Evolutionary conservation across 2,888 invertebrate genomes (phyloP), one percentile per base, ranked within the genome.

Genomic region (Clivina fossor): DNA sequence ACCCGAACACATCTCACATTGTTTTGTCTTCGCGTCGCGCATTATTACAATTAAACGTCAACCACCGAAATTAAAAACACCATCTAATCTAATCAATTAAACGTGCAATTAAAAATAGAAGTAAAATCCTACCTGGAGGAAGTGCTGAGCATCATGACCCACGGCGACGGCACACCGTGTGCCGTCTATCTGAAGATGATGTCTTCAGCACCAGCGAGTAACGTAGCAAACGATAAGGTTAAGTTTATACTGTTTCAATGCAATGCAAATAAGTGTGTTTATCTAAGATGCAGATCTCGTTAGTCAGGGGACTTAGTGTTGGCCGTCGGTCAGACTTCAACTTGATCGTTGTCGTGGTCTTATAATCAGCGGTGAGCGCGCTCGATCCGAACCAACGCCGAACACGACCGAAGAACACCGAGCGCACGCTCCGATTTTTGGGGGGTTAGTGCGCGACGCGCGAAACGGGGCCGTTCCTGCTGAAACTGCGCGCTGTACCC

Each of bases 351-450:
- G 61, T 57, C 60, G 64, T 62, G 62, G 63, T 60, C 63, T 62
- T 65, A 63, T 61, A 60, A 63, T 62, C 60, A 58, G 51, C 58
- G 47, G 44, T 66, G 67, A 65, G 68, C 65, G 71, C 72, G 72
- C 72, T 72, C 69, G 67, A 68, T 64, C 77, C 75, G 76, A 68
- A 75, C 74, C 73, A 73, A 71, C 75, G 77, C 76, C 77, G 77
- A 73, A 75, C 77, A 74, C 77, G 78, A 71, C 73, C 73, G 74
- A 74, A 69, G 72, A 70, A 47, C 67, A 66, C 63, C 67, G 66
- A 68, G 67, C 68, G 71, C 68, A 68, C 65, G 59, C n/a, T n/a
- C n/a, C 62, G 63, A 62, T 64, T 65, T 66, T 66, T 7, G 26
- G 9, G 9, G 71, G 72, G 71, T 69, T 71, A n/a, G n/a, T n/a